Percentiles rank a stretch among this genome's conserved stretches.
These are phyloP conservation scores for Therioaphis trifolii DNA, from an alignment of 2,888 invertebrate species.

Conservation along the genomic window DNA sequence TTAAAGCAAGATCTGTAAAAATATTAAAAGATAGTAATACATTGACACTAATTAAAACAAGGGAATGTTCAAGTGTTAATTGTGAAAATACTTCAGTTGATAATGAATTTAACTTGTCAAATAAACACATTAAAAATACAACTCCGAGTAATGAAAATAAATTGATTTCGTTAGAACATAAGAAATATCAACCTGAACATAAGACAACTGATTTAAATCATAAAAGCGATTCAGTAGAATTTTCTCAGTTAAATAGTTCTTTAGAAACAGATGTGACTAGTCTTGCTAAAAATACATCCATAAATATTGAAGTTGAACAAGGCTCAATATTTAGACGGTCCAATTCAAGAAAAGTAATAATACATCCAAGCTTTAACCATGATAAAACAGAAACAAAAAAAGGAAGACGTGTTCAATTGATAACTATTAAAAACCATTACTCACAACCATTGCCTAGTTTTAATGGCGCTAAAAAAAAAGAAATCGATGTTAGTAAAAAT, in stretches of 20 bases:
- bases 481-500: constrained; percentile 54
- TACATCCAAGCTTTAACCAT: not conserved
- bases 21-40: not conserved
- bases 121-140: not conserved
- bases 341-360: constrained; percentile 32
- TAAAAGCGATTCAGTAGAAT: not conserved
- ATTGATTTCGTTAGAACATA: not conserved
- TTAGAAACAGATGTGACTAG: not conserved
- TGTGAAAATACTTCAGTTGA: not conserved
- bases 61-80: not conserved
- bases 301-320: constrained; percentile 55
- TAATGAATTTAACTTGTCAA: not conserved
- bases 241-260: not conserved
- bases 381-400: constrained; percentile 33
- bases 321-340: constrained; percentile 33
- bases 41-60: not conserved
- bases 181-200: not conserved
- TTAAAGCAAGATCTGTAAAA: not conserved
- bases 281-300: constrained; percentile 1
- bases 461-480: constrained; percentile 58
- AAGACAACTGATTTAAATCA: not conserved
- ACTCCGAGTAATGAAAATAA: not conserved
- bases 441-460: constrained; percentile 41
- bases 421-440: constrained; percentile 50
- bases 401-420: constrained; percentile 48